These are phyloP conservation scores for Rhinichthys klamathensis DNA, from an alignment of 2,113 vertebrate species.

Conservation along the genomic window DNA sequence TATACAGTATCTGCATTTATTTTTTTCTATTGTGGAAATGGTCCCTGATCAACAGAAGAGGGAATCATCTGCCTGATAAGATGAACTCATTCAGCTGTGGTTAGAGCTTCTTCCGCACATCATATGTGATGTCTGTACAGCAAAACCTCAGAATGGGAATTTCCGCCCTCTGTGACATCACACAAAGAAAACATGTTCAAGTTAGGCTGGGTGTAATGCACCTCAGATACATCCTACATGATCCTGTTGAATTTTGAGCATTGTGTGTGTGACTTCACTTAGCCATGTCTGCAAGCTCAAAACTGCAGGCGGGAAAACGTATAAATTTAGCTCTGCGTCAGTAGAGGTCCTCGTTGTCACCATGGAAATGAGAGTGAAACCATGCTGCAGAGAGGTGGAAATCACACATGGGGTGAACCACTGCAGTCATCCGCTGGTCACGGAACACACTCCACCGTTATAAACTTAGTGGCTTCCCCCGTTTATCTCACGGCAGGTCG, in stretches of 20 bases:
- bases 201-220: not conserved
- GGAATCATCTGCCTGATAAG: not conserved
- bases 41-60: not conserved
- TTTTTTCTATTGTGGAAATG: too few relatives aligned
- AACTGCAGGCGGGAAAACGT: constrained; percentile 24
- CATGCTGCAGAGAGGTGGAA: constrained; percentile 38
- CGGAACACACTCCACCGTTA: constrained; percentile 10
- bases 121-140: not conserved
- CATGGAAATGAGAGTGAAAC: constrained; percentile 49
- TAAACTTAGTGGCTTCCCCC: not conserved
- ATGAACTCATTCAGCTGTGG: not conserved
- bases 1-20: not conserved
- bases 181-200: not conserved
- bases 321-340: constrained; percentile 35
- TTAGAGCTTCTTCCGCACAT: not conserved
- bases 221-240: not conserved
- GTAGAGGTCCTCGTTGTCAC: constrained; percentile 44
- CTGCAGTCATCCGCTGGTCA: constrained; percentile 21
- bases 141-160: not conserved
- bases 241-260: not conserved
- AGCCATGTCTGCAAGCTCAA: not conserved
- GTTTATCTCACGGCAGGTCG: not conserved
- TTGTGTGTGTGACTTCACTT: not conserved
- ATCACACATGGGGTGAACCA: constrained; percentile 24
- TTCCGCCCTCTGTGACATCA: not conserved